Percentiles rank a stretch among this genome's conserved stretches.
Conservation (phyloP, 2,113 vertebrate species). For the Poecilia latipinna region DNA sequence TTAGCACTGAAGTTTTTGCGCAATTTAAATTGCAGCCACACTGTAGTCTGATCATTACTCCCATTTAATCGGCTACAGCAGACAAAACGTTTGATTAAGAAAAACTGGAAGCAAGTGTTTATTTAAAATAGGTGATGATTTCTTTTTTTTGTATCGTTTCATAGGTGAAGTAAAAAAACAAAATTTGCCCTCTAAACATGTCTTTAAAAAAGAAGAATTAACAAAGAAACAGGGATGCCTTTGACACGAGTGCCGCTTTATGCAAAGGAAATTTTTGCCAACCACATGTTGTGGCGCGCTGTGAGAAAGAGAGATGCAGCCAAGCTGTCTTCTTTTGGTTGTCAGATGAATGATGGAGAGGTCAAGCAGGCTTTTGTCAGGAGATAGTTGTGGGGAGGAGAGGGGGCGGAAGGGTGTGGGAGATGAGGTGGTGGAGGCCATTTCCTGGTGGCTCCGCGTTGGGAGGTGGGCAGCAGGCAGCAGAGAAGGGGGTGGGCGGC, state of each 20-base stretch:
- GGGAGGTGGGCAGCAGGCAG: slow-evolving; percentile 43
- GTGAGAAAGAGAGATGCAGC: slow-evolving; percentile 41
- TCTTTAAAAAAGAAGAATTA: background rate
- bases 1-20: background rate
- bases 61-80: background rate
- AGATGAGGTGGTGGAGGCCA: slow-evolving; percentile 50
- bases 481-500: slow-evolving; percentile 3
- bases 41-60: background rate
- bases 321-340: slow-evolving; percentile 64
- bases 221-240: background rate
- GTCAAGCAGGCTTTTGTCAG: slow-evolving; percentile 72
- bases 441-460: slow-evolving; percentile 71
- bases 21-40: background rate
- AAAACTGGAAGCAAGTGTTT: background rate
- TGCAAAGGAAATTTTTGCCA: slow-evolving; percentile 4
- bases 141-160: background rate
- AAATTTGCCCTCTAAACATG: too few species aligned
- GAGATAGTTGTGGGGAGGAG: slow-evolving; percentile 26
- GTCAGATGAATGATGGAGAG: slow-evolving; percentile 67
- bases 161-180: background rate
- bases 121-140: background rate
- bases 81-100: background rate
- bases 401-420: background rate
- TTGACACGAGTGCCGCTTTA: background rate
- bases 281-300: slow-evolving; percentile 35